Base-by-base conservation (phyloP, 2,797 vertebrate species). In the Octomys mimax region DNA sequence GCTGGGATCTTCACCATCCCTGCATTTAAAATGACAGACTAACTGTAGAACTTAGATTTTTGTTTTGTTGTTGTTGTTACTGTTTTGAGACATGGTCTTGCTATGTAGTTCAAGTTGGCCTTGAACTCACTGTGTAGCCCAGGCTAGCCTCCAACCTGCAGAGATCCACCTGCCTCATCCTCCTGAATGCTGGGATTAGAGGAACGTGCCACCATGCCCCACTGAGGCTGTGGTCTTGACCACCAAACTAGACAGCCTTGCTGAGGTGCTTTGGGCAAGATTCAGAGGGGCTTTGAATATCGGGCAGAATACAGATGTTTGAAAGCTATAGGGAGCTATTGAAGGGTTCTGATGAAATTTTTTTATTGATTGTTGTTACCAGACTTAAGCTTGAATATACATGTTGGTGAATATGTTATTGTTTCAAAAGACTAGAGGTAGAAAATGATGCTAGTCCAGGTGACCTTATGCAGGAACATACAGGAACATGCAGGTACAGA, bases 271-370 rank as follows among this genome's bases (percentile, higher is more conserved):
- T 78, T 81, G 57, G 61, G 57, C 59, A 91, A 77, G 70, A 77
- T 77, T 36, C 18, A 52, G 21, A 91, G 64, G 33, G 33, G 16
- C 24, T 94, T 95, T 79, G 64, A 82, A 91, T 82, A 80, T 78
- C 57, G 49, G 52, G 28, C 73, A 92, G 59, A 86, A 31, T 78
- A 6, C 64, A 77, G 28, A 70, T 54, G 52, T 73, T 95, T 86
- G 54, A 93, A 94, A 79, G 26, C 19, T 62, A 13, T 36, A 86
- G 71, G 87, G 46, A 88, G 24, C 33, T 70, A 1, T 57, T 94
- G 54, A 93, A 92, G 73, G 82, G 73, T 93, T 95, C 93, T 79
- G 84, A 85, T 87, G 68, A 83, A 36, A 13, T 13, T 92, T 62
- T 39, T 46, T 75, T 75, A 6, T 88, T 91, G 36, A 68, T 68